Evolutionary conservation across 2,113 vertebrate species (phyloP).

Genomic region (Philantomba maxwellii): DNA sequence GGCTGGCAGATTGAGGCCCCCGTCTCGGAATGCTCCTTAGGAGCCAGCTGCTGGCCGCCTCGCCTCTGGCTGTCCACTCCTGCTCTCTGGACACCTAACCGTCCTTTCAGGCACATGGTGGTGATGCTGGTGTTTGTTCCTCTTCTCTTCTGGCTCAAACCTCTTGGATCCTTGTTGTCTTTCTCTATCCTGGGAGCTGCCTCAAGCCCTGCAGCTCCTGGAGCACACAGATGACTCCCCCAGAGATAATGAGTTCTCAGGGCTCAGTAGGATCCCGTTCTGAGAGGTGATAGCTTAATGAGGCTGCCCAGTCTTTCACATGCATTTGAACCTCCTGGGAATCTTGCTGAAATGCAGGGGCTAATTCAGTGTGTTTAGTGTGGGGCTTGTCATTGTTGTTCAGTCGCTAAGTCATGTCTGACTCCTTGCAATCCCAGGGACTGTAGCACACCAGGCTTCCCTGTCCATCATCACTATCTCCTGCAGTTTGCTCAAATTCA

Average conservation of each 20-base stretch:
- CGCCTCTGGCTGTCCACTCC: constrained; percentile 65
- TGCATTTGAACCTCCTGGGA: neutral
- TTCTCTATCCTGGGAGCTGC: neutral
- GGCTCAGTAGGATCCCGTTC: neutral
- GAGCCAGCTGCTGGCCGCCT: constrained; percentile 47
- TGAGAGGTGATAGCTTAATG: neutral
- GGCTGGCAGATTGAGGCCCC: constrained; percentile 32
- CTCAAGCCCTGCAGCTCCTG: fast-evolving
- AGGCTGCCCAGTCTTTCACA: neutral
- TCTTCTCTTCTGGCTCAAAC: constrained; percentile 64
- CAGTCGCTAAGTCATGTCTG: neutral
- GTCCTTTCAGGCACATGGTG: constrained; percentile 38
- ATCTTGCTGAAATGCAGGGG: neutral
- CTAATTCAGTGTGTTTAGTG: neutral
- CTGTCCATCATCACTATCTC: neutral
- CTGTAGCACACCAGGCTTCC: neutral
- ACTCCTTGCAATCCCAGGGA: neutral
- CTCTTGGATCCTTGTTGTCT: constrained; percentile 48
- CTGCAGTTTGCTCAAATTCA: neutral
- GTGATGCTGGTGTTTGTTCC: constrained; percentile 46
- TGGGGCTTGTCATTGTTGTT: neutral
- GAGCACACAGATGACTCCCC: neutral
- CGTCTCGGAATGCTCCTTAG: constrained; percentile 60
- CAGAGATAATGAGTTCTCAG: neutral
- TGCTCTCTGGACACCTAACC: constrained; percentile 63